Evolutionary conservation across 1,140 invertebrate species (phyloP).

Genomic region (Samia ricini): DNA sequence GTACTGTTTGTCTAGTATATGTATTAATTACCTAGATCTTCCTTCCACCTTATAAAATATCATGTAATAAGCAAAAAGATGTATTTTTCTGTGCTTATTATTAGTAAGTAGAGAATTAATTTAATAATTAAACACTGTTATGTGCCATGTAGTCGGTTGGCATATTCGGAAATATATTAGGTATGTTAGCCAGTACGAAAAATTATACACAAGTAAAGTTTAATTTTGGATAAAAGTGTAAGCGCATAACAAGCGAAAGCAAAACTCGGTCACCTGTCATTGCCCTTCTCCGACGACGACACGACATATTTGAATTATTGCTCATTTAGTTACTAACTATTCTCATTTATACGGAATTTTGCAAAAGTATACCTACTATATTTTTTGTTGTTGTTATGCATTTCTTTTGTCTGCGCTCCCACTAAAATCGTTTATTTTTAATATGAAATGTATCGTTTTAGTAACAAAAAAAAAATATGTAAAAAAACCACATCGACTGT

Average conservation of each 20-base stretch:
- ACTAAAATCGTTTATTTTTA: too few relatives aligned
- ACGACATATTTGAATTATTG: neutral
- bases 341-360: neutral
- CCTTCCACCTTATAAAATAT: too few relatives aligned
- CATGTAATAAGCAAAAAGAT: too few relatives aligned
- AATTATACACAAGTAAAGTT: neutral
- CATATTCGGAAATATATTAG: neutral
- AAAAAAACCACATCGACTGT: too few relatives aligned
- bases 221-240: neutral
- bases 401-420: too few relatives aligned
- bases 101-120: too few relatives aligned
- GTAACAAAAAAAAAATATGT: too few relatives aligned
- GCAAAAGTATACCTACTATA: neutral
- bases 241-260: conserved; percentile 5
- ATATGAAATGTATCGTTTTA: too few relatives aligned
- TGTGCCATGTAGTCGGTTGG: too few relatives aligned
- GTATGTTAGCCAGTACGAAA: neutral
- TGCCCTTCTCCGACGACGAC: neutral
- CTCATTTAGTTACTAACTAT: neutral
- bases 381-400: neutral
- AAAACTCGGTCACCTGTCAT: conserved; percentile 8
- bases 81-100: too few relatives aligned
- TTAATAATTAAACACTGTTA: too few relatives aligned
- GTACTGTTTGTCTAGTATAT: neutral
- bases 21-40: too few relatives aligned